phyloP scores from a whole-genome alignment of 53 echinoderm and acorn worm species.

The Zoroaster sp. region DNA sequence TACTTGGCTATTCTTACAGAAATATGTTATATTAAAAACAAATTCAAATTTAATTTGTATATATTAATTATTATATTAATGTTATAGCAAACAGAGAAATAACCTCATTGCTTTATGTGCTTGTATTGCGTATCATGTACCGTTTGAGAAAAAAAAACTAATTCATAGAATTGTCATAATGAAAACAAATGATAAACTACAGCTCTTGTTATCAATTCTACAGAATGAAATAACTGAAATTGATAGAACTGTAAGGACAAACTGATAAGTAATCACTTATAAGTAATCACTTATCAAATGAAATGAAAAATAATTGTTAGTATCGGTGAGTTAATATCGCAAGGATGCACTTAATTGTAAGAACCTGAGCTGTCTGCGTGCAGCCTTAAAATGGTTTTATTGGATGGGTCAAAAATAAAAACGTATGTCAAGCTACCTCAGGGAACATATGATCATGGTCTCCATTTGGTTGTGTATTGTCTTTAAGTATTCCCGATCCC shows the following conservation, averaged over 20 bases:
- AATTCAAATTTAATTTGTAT: conserved; percentile 46
- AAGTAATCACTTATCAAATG: not conserved
- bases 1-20: conserved; percentile 46
- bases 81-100: conserved; percentile 22
- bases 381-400: not conserved
- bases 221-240: not conserved
- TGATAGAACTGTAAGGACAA: not conserved
- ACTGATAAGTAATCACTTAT: too few relatives aligned
- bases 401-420: conserved; percentile 3
- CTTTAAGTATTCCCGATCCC: too few relatives aligned
- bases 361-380: not conserved
- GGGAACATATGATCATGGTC: not conserved
- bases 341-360: not conserved
- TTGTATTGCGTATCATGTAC: conserved; percentile 12
- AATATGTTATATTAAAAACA: conserved; percentile 56
- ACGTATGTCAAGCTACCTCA: conserved; percentile 54
- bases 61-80: conserved; percentile 52
- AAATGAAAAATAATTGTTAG: not conserved
- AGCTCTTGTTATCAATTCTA: too few relatives aligned
- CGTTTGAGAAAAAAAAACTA: not conserved
- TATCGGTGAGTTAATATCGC: not conserved
- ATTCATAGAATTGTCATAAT: too few relatives aligned
- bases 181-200: too few relatives aligned
- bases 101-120: conserved; percentile 20
- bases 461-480: conserved; percentile 4